A percentile compares a stretch with the other conserved stretches of the same genome.
Conservation (phyloP, 2,113 vertebrate species). For the Dasyornis broadbenti region DNA sequence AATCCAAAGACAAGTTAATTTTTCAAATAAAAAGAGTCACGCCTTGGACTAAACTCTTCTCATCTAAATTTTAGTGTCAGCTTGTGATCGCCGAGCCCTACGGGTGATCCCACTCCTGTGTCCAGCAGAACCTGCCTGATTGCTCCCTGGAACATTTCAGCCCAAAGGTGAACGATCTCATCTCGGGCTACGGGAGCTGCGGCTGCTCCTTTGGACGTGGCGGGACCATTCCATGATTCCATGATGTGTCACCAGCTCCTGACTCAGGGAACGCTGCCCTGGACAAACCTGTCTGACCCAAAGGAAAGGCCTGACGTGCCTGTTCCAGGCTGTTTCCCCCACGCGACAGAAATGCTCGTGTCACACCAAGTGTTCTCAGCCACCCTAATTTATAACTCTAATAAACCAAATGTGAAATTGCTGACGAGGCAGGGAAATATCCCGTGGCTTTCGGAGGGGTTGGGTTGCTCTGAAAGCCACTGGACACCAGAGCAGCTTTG, state of each 20-base stretch:
- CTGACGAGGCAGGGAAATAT: not conserved
- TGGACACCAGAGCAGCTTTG: fast-evolving
- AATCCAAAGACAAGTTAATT: not conserved
- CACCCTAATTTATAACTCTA: not conserved
- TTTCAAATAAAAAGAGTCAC: not conserved
- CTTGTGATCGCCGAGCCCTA: fast-evolving
- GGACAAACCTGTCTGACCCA: not conserved
- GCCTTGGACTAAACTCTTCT: not conserved
- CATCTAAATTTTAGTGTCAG: not conserved
- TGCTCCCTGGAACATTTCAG: not conserved
- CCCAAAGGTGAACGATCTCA: fast-evolving
- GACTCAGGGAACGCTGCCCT: not conserved
- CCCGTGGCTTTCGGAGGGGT: fast-evolving
- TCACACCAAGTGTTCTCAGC: not conserved
- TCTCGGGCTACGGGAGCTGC: fast-evolving
- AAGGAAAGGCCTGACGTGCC: not conserved
- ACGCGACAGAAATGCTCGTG: fast-evolving
- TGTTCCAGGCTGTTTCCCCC: not conserved
- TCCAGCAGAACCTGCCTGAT: not conserved
- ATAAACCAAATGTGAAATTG: not conserved
- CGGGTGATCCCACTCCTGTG: not conserved
- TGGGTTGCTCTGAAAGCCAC: not conserved
- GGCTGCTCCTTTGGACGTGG: fast-evolving
- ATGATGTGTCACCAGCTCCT: not conserved
- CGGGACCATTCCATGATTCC: not conserved